Evolutionary conservation across 2,888 invertebrate genomes (phyloP).

Genomic region (Phyllotreta striolata): DNA sequence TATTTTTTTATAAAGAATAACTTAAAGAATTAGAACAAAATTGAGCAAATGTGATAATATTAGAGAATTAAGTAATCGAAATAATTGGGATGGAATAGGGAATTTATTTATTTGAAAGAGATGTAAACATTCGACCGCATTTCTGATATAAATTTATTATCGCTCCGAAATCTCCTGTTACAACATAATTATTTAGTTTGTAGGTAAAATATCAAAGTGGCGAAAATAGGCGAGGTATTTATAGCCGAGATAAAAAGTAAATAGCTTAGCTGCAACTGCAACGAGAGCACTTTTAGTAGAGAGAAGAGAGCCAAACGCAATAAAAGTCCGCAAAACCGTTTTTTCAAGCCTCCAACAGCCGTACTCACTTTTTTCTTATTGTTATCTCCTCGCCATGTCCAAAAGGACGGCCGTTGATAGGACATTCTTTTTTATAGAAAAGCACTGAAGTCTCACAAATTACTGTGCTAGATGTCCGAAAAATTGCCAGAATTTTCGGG

Average conservation of each 20-base stretch:
- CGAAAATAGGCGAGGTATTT: slow-evolving; percentile 23
- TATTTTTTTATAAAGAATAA: no score
- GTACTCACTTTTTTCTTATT: slow-evolving; percentile 62
- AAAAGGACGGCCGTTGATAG: slow-evolving; percentile 71
- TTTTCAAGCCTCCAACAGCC: not conserved
- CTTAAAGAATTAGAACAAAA: no score
- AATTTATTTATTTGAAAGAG: no score
- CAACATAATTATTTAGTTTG: not conserved
- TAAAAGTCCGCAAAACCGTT: slow-evolving; percentile 7
- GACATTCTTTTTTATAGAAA: slow-evolving; percentile 61
- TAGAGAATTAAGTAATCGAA: no score
- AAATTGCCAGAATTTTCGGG: slow-evolving; percentile 54
- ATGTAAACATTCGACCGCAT: not conserved
- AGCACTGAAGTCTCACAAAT: slow-evolving; percentile 51
- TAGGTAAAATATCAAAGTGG: slow-evolving; percentile 1
- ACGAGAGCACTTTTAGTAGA: slow-evolving; percentile 6
- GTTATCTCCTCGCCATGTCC: slow-evolving; percentile 62
- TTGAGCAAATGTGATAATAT: no score
- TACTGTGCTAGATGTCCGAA: slow-evolving; percentile 49
- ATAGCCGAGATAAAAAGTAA: slow-evolving; percentile 20
- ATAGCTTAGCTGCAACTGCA: slow-evolving; percentile 12
- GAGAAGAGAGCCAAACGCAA: slow-evolving; percentile 23
- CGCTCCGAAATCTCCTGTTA: not conserved
- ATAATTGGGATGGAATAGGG: not conserved
- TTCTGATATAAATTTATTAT: not conserved